Base-by-base conservation (phyloP, 1,140 invertebrate species). In the Hyposmocoma kahamanoa region DNA sequence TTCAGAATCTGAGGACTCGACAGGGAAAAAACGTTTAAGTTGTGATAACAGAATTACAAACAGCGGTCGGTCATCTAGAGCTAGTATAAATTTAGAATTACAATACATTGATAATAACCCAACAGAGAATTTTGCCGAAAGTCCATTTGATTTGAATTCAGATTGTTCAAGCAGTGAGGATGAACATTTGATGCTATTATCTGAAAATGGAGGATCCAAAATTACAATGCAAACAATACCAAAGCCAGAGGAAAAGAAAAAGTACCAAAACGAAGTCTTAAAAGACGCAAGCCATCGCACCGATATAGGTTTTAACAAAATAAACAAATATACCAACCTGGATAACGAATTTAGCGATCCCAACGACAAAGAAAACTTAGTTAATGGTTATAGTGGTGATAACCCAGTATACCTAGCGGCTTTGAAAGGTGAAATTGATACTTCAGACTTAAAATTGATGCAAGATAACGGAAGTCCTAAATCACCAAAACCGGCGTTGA, bases 91-190 rank as follows among this genome's bases (percentile, higher is more conserved):
- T 18, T 52, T 83, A n/a, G 82, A 85, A 59, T 49, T 85, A 0
- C 77, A 83, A 30, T 82, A 80, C 47, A 73, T 85, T 3, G 70
- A 71, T 20, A 74, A 62, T 1, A 61, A 62, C 22, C 58, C 62
- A n/a, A 53, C 55, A 1, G 72, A 71, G 15, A 66, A 61, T 17
- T 78, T 67, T 10, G 6, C 10, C 10, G 53, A 76, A 21, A 75
- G 70, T 13, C 72, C 79, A 0, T 84, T 72, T 46, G 81, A 83
- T 30, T 0, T 80, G 0, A 77, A 83, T 42, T 83, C 82, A 0
- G 82, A 87, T 49, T 87, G 84, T 34, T 87, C 86, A 0, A 84
- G 83, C 36, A 84, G 81, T 15, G 86, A 87, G 59, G 86, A 87
- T 34, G 86, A 87, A 42, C 81, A 87, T 44, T 51, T 87, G n/a